Evolutionary conservation across 2,797 vertebrate species (phyloP), one percentile per base, ranked within the genome.

Genomic region (Saxicola maurus): DNA sequence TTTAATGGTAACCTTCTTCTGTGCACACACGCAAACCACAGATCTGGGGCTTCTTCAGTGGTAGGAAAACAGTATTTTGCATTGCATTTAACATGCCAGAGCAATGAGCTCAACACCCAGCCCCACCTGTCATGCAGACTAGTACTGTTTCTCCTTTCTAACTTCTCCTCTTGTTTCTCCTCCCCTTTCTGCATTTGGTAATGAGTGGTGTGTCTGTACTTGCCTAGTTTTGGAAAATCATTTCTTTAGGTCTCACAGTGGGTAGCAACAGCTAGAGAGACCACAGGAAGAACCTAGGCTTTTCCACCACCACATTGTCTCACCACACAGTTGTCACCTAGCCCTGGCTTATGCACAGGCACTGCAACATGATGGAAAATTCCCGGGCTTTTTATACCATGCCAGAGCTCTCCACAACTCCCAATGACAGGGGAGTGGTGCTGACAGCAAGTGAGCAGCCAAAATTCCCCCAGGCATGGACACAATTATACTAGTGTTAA

Each of bases 51-150:
- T 76, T 67, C 40, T 52, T 65, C 65, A 74, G 52, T 25, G 66
- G 72, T 2, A 13, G 35, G n/a, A 89, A 86, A 92, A 69, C 30
- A 80, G 42, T 62, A 68, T 31, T 92, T 93, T 90, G 72, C 65
- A 75, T 30, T 25, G 27, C 33, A 86, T 73, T 81, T 86, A 90
- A 65, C 61, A 87, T 61, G 53, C 65, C 28, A 27, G 24, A 76
- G 65, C 61, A 74, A 38, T 30, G 49, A 90, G 74, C 56, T 82
- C 68, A 48, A 37, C 30, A 49, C 13, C 33, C 57, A 65, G 40
- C 21, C 35, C 46, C 1, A 23, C 31, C 25, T 57, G 33, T 56
- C 67, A 84, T 0, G 4, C 33, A 74, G 46, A 46, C 31, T 60
- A 43, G 43, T 55, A 83, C 72, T 11, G 0, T 33, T 91, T 85